A percentile compares a stretch with the other conserved stretches of the same genome.
Conservation (phyloP, 2,797 vertebrate species). For the Spea hammondii region DNA sequence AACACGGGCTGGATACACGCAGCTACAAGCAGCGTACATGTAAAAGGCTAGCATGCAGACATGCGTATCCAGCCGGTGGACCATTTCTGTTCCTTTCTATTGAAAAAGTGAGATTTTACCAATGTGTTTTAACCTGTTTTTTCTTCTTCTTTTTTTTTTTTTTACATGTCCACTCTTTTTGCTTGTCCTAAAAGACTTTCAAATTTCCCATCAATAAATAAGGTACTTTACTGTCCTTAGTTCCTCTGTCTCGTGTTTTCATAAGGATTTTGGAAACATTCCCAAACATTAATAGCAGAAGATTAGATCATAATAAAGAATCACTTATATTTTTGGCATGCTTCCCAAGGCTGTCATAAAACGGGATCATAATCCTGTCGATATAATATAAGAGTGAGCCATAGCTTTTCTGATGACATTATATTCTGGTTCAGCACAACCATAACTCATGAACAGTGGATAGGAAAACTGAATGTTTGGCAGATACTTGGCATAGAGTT, state of each 20-base stretch:
- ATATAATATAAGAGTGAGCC: constrained; percentile 19
- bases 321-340: constrained; percentile 40
- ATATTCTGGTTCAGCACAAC: neutral
- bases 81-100: no score
- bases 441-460: no score
- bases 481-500: no score
- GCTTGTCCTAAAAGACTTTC: neutral
- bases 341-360: constrained; percentile 36
- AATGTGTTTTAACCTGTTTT: no score
- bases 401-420: constrained; percentile 17
- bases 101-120: no score
- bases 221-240: neutral
- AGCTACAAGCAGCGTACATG: no score
- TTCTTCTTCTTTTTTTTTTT: no score
- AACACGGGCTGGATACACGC: no score
- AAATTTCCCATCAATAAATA: neutral
- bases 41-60: no score
- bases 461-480: no score
- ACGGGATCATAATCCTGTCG: constrained; percentile 4
- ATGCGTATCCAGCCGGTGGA: no score
- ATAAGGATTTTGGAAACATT: constrained; percentile 26
- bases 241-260: constrained; percentile 13
- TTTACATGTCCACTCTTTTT: no score
- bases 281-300: constrained; percentile 34
- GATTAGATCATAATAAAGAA: constrained; percentile 42